Evolutionary conservation across 1,140 invertebrate species (phyloP).

Genomic region (Riptortus pedestris): DNA sequence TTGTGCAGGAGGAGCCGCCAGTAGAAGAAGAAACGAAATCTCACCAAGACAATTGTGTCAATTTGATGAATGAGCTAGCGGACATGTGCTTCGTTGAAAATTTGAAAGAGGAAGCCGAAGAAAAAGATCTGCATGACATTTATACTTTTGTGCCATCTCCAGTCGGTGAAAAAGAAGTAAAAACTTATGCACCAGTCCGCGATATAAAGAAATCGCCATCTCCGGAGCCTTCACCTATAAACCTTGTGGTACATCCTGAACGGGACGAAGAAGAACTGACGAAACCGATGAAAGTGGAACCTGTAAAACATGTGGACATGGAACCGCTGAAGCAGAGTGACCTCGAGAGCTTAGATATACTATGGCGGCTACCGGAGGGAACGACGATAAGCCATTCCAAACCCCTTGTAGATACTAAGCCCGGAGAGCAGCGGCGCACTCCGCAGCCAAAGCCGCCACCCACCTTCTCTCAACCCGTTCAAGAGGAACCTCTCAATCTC

Average conservation of each 20-base stretch:
- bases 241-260: constrained; percentile 20
- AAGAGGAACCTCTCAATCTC: constrained; percentile 54
- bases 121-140: constrained; percentile 33
- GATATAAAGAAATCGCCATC: constrained; percentile 38
- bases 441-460: constrained; percentile 24
- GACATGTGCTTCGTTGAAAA: constrained; percentile 20
- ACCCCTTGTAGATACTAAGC: background rate
- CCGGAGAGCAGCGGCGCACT: constrained; percentile 20
- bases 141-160: constrained; percentile 20
- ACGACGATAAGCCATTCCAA: constrained; percentile 27
- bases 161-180: constrained; percentile 29
- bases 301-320: constrained; percentile 11
- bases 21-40: background rate
- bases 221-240: constrained; percentile 34
- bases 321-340: constrained; percentile 17
- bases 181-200: constrained; percentile 35
- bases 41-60: constrained; percentile 4
- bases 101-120: constrained; percentile 32
- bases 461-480: constrained; percentile 37
- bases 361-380: constrained; percentile 27
- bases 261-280: constrained; percentile 12
- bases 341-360: constrained; percentile 23
- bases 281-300: constrained; percentile 14
- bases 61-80: constrained; percentile 20
- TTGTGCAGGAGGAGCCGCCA: background rate